These are phyloP conservation scores for Brachyhypopomus gauderio DNA, from an alignment of 2,113 vertebrate genomes.

Conservation along the genomic window DNA sequence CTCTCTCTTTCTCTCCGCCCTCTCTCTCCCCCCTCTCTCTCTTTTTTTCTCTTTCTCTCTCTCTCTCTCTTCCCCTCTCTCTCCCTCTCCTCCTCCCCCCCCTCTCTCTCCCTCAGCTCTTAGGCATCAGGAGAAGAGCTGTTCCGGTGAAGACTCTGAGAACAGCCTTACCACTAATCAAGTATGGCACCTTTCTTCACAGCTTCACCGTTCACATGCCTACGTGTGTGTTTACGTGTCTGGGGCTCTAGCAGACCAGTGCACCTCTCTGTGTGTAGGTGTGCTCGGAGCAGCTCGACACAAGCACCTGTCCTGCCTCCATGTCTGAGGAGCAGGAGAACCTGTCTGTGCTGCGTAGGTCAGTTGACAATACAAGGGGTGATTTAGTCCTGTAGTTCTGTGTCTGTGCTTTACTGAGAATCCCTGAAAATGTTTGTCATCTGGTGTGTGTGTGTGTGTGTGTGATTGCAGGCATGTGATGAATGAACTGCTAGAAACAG, in stretches of 20 bases:
- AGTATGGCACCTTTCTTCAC: conserved; percentile 63
- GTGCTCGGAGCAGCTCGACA: conserved; percentile 22
- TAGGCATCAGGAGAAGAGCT: conserved; percentile 61
- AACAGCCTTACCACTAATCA: conserved; percentile 77
- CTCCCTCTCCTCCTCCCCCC: background rate
- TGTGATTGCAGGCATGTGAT: conserved; percentile 87
- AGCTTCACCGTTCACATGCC: too few relatives aligned
- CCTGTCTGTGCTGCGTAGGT: conserved; percentile 91
- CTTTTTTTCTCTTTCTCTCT: too few relatives aligned
- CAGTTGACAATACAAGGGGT: conserved; percentile 45
- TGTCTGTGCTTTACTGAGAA: background rate
- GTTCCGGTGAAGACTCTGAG: conserved; percentile 60
- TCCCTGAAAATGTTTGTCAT: conserved; percentile 15
- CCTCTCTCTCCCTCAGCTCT: conserved; percentile 65
- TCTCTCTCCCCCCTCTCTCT: too few relatives aligned
- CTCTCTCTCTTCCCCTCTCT: too few relatives aligned
- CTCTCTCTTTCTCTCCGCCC: too few relatives aligned
- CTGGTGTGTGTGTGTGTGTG: conserved; percentile 7
- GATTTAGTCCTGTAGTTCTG: background rate
- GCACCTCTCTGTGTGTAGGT: conserved; percentile 19
- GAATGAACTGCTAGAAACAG: conserved; percentile 96
- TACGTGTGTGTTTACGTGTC: too few relatives aligned
- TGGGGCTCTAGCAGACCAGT: background rate
- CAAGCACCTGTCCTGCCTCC: conserved; percentile 58
- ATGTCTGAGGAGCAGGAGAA: conserved; percentile 93